Percentiles rank a stretch among this genome's conserved stretches.
Evolutionary conservation across 2,113 vertebrate genomes (phyloP).

Genomic region (Pteropus alecto): DNA sequence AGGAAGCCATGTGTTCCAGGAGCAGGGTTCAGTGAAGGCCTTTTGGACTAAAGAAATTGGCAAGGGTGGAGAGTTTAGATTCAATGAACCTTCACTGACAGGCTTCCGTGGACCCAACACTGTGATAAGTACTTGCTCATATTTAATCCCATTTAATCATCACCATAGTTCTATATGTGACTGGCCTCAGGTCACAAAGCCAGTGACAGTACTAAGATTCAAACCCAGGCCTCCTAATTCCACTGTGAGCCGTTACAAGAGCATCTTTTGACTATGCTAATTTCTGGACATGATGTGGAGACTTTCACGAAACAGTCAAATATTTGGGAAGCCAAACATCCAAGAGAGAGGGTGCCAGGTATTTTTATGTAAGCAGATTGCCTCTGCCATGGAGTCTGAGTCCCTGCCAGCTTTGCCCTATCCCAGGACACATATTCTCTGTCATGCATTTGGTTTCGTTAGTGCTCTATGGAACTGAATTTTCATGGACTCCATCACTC

Average conservation of each 20-base stretch:
- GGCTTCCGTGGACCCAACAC: background rate
- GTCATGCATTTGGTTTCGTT: background rate
- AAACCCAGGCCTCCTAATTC: background rate
- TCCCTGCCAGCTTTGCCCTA: background rate
- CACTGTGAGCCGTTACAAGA: background rate
- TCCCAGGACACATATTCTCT: slow-evolving; percentile 15
- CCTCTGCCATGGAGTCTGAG: background rate
- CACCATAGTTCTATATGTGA: background rate
- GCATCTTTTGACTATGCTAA: background rate
- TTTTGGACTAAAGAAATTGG: background rate
- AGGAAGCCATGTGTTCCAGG: background rate
- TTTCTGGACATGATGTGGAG: background rate
- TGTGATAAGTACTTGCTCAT: background rate
- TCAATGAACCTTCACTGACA: background rate
- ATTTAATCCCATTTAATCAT: background rate
- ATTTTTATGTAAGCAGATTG: background rate
- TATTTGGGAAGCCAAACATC: background rate
- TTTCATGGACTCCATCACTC: slow-evolving; percentile 51
- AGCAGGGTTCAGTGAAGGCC: background rate
- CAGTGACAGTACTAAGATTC: background rate
- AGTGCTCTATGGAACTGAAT: background rate
- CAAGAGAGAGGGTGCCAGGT: background rate
- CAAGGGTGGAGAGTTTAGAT: background rate
- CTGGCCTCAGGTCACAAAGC: background rate
- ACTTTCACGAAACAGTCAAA: background rate